Conservation (phyloP, 2,888 invertebrate species). For the Lepidochitona cinerea region DNA sequence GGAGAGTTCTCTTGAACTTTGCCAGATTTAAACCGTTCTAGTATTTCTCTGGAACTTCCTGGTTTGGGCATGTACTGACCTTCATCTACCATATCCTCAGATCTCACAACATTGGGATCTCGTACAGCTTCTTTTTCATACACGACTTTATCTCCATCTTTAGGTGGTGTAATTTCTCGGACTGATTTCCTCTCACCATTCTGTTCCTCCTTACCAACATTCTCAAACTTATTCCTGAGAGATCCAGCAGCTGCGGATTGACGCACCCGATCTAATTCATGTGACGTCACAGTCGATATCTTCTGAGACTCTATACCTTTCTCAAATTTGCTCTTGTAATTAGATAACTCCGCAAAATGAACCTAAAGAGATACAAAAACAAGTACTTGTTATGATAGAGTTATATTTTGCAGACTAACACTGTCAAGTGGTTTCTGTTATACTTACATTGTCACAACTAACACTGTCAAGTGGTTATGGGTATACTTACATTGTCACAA, state of each 20-base stretch:
- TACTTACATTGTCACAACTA: no score
- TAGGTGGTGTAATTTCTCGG: not conserved
- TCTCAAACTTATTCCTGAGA: conserved; percentile 5
- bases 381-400: no score
- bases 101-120: not conserved
- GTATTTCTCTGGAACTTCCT: not conserved
- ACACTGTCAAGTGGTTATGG: no score
- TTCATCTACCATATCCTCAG: conserved; percentile 4
- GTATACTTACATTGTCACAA: no score
- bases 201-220: not conserved
- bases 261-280: conserved; percentile 11
- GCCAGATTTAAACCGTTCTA: not conserved
- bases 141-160: not conserved
- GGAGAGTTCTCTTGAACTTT: not conserved
- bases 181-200: not conserved
- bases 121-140: not conserved
- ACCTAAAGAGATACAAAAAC: conserved; percentile 29
- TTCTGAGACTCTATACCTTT: conserved; percentile 35
- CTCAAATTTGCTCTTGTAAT: conserved; percentile 44
- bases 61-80: not conserved
- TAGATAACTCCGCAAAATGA: conserved; percentile 46
- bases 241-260: not conserved
- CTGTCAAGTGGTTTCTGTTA: no score
- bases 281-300: conserved; percentile 29
- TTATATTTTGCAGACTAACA: no score